Conservation (phyloP, 1,140 invertebrate genomes). For the Leptinotarsa undecemlineata region DNA sequence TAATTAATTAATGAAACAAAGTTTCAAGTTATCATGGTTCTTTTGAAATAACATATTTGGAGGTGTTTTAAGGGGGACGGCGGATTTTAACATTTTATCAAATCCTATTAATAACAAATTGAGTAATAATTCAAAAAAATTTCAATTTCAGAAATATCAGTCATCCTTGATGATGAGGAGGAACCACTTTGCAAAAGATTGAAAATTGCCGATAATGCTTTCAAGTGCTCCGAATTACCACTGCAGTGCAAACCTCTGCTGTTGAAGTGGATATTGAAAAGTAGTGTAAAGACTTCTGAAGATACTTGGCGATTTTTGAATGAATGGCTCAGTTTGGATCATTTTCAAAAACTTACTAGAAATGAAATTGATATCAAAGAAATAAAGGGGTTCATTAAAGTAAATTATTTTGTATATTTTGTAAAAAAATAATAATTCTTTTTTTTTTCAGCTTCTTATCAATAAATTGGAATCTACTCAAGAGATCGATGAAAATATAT, state of each 20-base stretch:
- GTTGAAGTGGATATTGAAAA: constrained; percentile 41
- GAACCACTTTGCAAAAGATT: constrained; percentile 46
- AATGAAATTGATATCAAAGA: constrained; percentile 39
- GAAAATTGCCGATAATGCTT: constrained; percentile 46
- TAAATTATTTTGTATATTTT: constrained; percentile 20
- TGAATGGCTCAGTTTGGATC: constrained; percentile 38
- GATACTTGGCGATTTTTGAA: constrained; percentile 32
- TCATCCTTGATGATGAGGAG: constrained; percentile 37
- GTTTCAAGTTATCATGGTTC: too few species aligned
- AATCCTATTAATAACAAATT: too few species aligned
- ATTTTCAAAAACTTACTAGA: constrained; percentile 36
- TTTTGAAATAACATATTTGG: too few species aligned
- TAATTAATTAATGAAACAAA: too few species aligned
- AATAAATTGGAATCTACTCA: constrained; percentile 23
- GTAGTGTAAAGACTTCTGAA: constrained; percentile 22
- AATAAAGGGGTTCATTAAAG: constrained; percentile 33
- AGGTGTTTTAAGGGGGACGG: too few species aligned
- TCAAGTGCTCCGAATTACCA: constrained; percentile 37
- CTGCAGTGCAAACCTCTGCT: constrained; percentile 38
- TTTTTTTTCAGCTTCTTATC: constrained; percentile 33
- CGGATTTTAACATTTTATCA: too few species aligned
- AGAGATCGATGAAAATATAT: not conserved
- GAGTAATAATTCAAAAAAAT: too few species aligned
- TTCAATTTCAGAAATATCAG: constrained; percentile 40
- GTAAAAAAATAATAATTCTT: not conserved